A percentile compares a stretch with the other conserved stretches of the same genome.
Conservation (phyloP, 2,888 invertebrate genomes). For the Liodrosophila aerea region DNA sequence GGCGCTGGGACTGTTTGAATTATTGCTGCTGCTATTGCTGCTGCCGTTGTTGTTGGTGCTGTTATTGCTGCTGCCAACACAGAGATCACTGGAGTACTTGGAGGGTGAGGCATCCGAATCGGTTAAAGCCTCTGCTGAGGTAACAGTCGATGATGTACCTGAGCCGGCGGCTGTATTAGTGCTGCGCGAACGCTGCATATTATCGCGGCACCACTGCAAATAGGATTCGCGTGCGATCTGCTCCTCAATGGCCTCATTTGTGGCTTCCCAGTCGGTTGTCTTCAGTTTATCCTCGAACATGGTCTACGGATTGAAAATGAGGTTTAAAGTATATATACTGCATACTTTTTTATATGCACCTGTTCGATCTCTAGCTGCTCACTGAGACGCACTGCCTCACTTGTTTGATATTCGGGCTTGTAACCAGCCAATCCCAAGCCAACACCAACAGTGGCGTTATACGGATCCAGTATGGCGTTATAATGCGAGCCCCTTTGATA, state of each 20-base stretch:
- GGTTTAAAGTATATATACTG: neutral
- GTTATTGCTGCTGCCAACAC: conserved; percentile 36
- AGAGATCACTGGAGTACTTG: conserved; percentile 68
- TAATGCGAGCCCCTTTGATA: conserved; percentile 94
- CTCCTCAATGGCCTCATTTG: conserved; percentile 94
- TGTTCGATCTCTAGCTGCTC: conserved; percentile 92
- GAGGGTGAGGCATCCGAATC: conserved; percentile 79
- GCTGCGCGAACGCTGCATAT: conserved; percentile 84
- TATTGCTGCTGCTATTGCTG: neutral
- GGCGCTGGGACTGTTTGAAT: conserved; percentile 2
- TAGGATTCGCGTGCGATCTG: conserved; percentile 93
- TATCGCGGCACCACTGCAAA: conserved; percentile 89
- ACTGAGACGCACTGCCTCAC: conserved; percentile 89
- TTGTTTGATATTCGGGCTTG: conserved; percentile 88
- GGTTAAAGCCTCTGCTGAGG: conserved; percentile 78
- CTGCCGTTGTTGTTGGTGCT: conserved; percentile 29
- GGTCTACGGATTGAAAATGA: conserved; percentile 83
- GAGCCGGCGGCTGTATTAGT: conserved; percentile 63
- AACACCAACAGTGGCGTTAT: conserved; percentile 90
- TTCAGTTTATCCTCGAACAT: conserved; percentile 95
- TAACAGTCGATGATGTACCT: conserved; percentile 77
- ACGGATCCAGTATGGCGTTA: conserved; percentile 93
- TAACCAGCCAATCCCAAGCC: conserved; percentile 92
- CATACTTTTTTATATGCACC: conserved; percentile 83
- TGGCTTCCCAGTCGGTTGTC: conserved; percentile 95